Conservation (phyloP, 2,797 vertebrate species). For the Poliocrania exsul region DNA sequence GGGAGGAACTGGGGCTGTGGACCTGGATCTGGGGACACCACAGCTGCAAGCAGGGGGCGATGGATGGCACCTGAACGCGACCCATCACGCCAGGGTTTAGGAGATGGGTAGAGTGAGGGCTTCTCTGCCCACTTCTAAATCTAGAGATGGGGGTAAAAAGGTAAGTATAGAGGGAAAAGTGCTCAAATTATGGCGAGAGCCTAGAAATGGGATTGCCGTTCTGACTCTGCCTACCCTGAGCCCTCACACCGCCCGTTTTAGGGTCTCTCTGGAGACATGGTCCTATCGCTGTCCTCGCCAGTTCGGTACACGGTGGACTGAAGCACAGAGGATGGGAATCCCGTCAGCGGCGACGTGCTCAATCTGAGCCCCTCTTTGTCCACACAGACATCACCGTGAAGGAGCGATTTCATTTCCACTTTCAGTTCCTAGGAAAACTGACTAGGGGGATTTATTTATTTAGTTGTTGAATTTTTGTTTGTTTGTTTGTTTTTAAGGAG, state of each 20-base stretch:
- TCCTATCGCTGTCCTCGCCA: not conserved
- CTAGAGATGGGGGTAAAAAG: not conserved
- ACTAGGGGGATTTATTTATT: accelerated
- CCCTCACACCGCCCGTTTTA: not conserved
- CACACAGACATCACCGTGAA: not conserved
- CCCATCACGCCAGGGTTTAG: not conserved
- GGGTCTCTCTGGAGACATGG: not conserved
- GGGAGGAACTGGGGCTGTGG: too few relatives aligned
- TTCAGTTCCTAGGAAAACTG: not conserved
- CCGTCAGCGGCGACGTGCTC: not conserved
- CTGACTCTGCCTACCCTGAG: not conserved
- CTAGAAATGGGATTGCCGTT: not conserved
- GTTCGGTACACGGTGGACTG: not conserved
- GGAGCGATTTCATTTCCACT: not conserved
- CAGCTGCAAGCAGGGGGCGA: not conserved
- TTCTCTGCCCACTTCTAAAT: not conserved
- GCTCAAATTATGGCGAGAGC: not conserved
- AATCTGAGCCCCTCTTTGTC: not conserved
- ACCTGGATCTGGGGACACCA: too few relatives aligned
- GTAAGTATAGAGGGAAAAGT: not conserved
- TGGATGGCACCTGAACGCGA: not conserved
- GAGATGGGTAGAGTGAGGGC: not conserved
- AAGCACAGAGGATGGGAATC: not conserved
- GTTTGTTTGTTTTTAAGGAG: not conserved
- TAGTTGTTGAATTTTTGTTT: not conserved